Evolutionary conservation across 1,140 invertebrate species (phyloP).

Genomic region (Drosophila melanica): DNA sequence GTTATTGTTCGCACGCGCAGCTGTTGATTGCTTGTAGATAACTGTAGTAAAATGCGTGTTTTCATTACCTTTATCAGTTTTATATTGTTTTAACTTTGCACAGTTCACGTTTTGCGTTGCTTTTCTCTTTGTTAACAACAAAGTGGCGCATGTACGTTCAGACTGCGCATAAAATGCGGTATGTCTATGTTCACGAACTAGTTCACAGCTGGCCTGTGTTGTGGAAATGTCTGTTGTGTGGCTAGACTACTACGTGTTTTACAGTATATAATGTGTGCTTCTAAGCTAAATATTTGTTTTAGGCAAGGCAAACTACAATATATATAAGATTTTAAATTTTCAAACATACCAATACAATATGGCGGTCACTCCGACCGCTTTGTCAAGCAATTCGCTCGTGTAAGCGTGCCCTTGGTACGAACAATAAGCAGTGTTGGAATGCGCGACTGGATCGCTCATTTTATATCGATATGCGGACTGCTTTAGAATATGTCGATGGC

Average conservation of each 20-base stretch:
- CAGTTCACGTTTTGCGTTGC: conserved; percentile 66
- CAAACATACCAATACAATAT: neutral
- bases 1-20: neutral
- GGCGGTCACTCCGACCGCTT: neutral
- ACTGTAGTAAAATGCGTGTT: conserved; percentile 33
- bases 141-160: conserved; percentile 54
- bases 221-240: conserved; percentile 6
- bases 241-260: neutral
- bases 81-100: conserved; percentile 42
- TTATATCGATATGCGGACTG: conserved; percentile 20
- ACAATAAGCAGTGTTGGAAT: neutral
- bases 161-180: conserved; percentile 23
- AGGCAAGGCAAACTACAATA: neutral
- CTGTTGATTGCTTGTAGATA: conserved; percentile 12
- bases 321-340: neutral
- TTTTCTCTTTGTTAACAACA: conserved; percentile 69
- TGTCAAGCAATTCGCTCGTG: conserved; percentile 20
- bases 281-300: neutral
- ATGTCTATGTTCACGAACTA: conserved; percentile 13
- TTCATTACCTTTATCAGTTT: conserved; percentile 71
- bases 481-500: neutral
- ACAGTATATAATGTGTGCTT: neutral
- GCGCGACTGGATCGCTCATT: conserved; percentile 2
- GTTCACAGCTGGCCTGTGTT: conserved; percentile 29
- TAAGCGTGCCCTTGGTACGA: neutral